These are phyloP conservation scores for Numida meleagris DNA, from an alignment of 2,113 vertebrate genomes.

Conservation along the genomic window DNA sequence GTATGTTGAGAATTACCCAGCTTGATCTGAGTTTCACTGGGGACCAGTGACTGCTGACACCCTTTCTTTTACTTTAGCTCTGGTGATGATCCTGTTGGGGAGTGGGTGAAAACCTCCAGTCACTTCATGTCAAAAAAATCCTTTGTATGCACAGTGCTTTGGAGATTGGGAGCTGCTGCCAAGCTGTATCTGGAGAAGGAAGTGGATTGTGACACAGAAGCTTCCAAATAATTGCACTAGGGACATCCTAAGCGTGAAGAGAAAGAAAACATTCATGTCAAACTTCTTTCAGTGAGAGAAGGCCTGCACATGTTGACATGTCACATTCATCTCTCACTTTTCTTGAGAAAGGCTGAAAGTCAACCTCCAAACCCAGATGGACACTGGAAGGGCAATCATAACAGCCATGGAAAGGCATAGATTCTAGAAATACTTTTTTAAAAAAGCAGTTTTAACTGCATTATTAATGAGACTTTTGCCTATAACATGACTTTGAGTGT, in stretches of 20 bases:
- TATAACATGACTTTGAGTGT: not conserved
- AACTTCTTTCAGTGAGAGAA: not conserved
- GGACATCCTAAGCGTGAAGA: not conserved
- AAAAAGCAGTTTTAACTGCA: not conserved
- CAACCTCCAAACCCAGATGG: not conserved
- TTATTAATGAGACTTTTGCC: not conserved
- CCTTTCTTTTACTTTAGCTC: not conserved
- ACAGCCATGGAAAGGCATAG: not conserved
- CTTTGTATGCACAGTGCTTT: not conserved
- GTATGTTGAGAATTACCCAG: no score
- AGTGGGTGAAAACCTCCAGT: not conserved
- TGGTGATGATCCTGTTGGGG: no score
- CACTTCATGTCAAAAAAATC: not conserved
- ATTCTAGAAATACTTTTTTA: not conserved
- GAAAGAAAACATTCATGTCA: not conserved
- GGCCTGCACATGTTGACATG: not conserved
- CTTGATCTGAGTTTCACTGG: no score
- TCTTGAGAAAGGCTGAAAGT: not conserved
- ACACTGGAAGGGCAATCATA: not conserved
- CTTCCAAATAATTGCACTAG: not conserved
- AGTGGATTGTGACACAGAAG: not conserved
- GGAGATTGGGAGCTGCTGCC: not conserved
- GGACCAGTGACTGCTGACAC: no score
- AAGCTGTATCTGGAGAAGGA: not conserved
- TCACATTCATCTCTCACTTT: not conserved